phyloP scores from a whole-genome alignment of 2,113 vertebrate species.

The Ammodytes marinus region DNA sequence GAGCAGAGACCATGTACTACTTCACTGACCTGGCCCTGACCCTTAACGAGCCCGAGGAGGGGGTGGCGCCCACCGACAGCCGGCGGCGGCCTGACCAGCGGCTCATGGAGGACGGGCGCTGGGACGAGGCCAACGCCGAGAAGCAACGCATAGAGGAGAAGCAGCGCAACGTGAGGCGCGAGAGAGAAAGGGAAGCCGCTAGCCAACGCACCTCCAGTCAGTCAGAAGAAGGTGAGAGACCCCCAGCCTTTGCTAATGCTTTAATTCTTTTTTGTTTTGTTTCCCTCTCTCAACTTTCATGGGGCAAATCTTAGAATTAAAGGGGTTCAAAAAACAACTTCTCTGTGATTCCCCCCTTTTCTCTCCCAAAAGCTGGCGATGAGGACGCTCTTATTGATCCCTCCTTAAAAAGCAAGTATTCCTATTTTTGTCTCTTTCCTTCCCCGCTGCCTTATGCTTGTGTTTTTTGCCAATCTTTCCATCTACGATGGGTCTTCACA shows the following conservation, averaged over 20 bases:
- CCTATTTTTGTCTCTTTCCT: slow-evolving; percentile 1
- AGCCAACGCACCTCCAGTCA: slow-evolving; percentile 81
- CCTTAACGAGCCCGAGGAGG: slow-evolving; percentile 90
- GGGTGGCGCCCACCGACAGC: slow-evolving; percentile 93
- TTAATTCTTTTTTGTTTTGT: neutral
- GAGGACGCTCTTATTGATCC: slow-evolving; percentile 83
- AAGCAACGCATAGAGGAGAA: slow-evolving; percentile 98
- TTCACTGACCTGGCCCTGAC: slow-evolving; percentile 94
- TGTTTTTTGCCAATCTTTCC: neutral
- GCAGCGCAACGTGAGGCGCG: slow-evolving; percentile 89
- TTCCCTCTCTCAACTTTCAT: slow-evolving; percentile 23
- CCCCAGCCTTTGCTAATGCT: too few species aligned
- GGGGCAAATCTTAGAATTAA: slow-evolving; percentile 45
- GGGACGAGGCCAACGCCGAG: slow-evolving; percentile 96
- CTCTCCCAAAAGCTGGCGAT: slow-evolving; percentile 83
- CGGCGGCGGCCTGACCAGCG: slow-evolving; percentile 93
- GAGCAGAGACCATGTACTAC: slow-evolving; percentile 97
- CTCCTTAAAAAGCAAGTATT: slow-evolving; percentile 86
- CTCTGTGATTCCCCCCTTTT: slow-evolving; percentile 64
- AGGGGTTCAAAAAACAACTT: slow-evolving; percentile 53
- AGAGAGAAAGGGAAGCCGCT: slow-evolving; percentile 89
- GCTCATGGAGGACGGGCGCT: slow-evolving; percentile 96
- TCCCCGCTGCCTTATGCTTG: neutral
- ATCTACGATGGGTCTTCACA: too few species aligned
- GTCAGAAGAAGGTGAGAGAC: slow-evolving; percentile 85